phyloP scores from a whole-genome alignment of 2,797 vertebrate species.

The Fratercula arctica region DNA sequence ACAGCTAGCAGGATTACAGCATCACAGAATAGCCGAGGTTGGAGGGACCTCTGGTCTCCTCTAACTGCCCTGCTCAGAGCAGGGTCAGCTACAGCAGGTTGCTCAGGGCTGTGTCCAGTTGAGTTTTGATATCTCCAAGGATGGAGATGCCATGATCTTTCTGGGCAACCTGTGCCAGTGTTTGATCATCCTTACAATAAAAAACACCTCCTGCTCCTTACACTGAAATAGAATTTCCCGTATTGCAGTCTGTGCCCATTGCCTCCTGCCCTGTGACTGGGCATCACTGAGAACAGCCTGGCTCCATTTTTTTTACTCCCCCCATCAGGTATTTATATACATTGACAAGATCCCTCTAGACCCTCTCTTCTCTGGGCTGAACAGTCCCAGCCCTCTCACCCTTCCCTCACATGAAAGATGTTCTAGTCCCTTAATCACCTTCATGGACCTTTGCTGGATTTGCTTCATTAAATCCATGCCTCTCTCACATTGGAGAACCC shows the following conservation, averaged over 20 bases:
- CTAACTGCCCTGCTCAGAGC: neutral
- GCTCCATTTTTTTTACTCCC: neutral
- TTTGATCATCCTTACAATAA: neutral
- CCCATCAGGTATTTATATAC: neutral
- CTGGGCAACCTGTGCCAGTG: neutral
- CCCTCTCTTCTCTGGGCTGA: neutral
- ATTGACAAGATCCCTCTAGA: neutral
- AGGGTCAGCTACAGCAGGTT: neutral
- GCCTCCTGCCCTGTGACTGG: neutral
- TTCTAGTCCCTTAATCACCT: neutral
- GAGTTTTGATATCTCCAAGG: neutral
- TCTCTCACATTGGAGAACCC: neutral
- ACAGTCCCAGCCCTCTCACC: neutral
- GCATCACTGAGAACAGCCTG: neutral
- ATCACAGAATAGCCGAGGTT: neutral
- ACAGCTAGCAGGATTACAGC: neutral
- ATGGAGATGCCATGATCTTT: neutral
- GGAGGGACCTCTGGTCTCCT: neutral
- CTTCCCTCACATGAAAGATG: neutral
- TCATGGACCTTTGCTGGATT: neutral
- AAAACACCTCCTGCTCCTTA: neutral
- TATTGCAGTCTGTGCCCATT: neutral
- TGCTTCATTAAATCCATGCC: neutral
- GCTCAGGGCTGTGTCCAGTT: neutral
- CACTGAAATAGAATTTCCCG: neutral